These are phyloP conservation scores for Samia ricini DNA, from an alignment of 1,140 invertebrate species.

Conservation along the genomic window DNA sequence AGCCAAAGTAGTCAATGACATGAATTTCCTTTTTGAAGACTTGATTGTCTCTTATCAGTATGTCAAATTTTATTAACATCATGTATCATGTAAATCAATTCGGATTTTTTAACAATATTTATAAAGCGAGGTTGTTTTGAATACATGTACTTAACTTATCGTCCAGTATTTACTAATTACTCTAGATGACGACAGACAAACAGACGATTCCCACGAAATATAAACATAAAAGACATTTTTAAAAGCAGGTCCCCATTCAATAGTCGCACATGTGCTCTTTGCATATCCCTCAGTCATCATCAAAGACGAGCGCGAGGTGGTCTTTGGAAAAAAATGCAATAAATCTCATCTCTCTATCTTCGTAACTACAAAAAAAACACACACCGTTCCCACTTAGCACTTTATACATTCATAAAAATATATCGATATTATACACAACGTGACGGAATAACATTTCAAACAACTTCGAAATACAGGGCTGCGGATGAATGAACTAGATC, in stretches of 20 bases:
- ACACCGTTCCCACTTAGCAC: conserved; percentile 41
- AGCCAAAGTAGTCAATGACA: too few species aligned
- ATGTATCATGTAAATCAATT: too few species aligned
- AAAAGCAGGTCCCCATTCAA: conserved; percentile 1
- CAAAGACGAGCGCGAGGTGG: conserved; percentile 48
- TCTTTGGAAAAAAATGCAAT: conserved; percentile 46
- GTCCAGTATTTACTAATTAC: not conserved
- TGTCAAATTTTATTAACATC: too few species aligned
- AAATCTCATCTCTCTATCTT: conserved; percentile 45
- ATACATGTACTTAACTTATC: too few species aligned
- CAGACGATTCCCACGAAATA: not conserved
- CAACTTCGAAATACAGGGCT: conserved; percentile 19
- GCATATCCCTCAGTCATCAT: conserved; percentile 43
- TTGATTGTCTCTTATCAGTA: too few species aligned
- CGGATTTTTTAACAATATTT: too few species aligned
- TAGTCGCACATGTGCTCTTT: conserved; percentile 8
- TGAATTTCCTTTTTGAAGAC: too few species aligned
- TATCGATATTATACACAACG: conserved; percentile 18
- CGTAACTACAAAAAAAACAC: conserved; percentile 36
- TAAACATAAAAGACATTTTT: not conserved
- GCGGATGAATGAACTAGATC: not conserved
- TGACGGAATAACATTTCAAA: conserved; percentile 7
- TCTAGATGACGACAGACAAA: not conserved
- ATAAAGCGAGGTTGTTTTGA: too few species aligned
- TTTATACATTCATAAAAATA: conserved; percentile 42